A percentile compares a stretch with the other conserved stretches of the same genome.
Evolutionary conservation across 2,113 vertebrate genomes (phyloP).

Genomic region (Coracopsis vasa): DNA sequence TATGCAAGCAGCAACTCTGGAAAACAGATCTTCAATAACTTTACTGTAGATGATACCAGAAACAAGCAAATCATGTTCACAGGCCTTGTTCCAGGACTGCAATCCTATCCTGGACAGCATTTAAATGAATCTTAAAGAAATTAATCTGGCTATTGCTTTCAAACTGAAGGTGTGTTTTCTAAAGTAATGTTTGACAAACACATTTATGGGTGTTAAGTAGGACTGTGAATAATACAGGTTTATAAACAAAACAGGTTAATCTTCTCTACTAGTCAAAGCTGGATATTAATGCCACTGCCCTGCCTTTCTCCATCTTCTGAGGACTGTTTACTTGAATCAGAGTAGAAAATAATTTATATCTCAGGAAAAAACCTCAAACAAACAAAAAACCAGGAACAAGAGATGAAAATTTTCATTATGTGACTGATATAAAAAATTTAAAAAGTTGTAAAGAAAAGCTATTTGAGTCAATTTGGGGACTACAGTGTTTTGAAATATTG

Average conservation of each 20-base stretch:
- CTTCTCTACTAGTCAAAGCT: neutral
- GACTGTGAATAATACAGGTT: neutral
- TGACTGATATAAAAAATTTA: neutral
- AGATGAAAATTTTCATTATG: neutral
- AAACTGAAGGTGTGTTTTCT: neutral
- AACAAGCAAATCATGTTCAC: neutral
- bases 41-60: neutral
- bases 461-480: neutral
- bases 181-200: neutral
- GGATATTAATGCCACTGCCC: neutral
- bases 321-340: neutral
- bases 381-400: neutral
- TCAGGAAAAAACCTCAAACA: neutral
- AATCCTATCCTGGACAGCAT: neutral
- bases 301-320: neutral
- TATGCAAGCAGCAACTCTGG: neutral
- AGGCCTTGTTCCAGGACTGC: neutral
- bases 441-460: neutral
- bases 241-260: neutral
- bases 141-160: neutral
- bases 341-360: neutral
- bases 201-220: neutral
- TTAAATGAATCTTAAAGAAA: neutral
- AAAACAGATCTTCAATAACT: neutral
- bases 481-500: neutral